phyloP scores from a whole-genome alignment of 2,113 vertebrate species.

The Marcusenius ussheri region DNA sequence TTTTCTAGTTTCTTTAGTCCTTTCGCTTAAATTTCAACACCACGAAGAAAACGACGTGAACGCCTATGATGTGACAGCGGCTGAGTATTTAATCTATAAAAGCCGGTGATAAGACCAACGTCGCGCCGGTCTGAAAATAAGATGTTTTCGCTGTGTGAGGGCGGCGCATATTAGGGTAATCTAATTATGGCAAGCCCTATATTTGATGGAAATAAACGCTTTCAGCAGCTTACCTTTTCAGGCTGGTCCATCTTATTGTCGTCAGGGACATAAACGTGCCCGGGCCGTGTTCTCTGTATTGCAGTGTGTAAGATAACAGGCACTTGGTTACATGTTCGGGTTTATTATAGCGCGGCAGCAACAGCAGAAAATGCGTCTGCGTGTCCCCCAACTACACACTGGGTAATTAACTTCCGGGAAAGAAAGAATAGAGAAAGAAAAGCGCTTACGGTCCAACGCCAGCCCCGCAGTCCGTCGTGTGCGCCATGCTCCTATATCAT shows the following conservation, averaged over 20 bases:
- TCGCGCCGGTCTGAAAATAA: neutral
- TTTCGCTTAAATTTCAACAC: neutral
- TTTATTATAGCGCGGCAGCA: neutral
- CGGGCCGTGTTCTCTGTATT: neutral
- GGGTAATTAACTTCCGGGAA: constrained; percentile 23
- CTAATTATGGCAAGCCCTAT: neutral
- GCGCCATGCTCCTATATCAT: neutral
- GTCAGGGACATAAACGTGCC: neutral
- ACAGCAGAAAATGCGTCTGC: neutral
- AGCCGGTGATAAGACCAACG: neutral
- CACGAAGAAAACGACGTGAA: neutral
- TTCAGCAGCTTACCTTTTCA: neutral
- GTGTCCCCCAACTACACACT: neutral
- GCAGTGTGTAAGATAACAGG: neutral
- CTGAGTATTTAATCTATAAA: neutral
- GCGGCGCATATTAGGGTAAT: neutral
- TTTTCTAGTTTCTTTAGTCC: neutral
- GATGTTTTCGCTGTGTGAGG: neutral
- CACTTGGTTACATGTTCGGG: neutral
- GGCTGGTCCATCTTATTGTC: neutral
- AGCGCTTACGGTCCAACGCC: neutral
- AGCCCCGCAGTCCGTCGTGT: neutral
- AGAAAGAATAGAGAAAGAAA: neutral
- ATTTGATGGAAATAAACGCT: neutral
- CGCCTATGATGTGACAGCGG: neutral